These are phyloP conservation scores for Gila robusta DNA, from an alignment of 2,797 vertebrate species.

Conservation along the genomic window DNA sequence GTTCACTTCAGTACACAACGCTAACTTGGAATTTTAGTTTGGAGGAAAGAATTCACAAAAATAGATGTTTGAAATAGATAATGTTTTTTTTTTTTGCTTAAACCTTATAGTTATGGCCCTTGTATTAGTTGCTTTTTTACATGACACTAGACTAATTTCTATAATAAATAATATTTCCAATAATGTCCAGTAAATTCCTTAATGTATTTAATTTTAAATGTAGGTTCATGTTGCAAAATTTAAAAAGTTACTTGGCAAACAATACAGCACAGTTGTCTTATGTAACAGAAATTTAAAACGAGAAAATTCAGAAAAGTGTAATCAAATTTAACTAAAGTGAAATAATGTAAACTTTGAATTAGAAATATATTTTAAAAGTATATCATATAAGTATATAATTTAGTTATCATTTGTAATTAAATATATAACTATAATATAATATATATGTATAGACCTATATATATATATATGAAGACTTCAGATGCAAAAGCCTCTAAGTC, in stretches of 20 bases:
- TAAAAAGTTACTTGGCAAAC: not conserved
- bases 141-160: not conserved
- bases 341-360: not conserved
- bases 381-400: not conserved
- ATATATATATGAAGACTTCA: too few species aligned
- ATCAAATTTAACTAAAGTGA: not conserved
- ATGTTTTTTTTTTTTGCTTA: not conserved
- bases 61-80: not conserved
- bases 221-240: not conserved
- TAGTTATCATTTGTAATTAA: not conserved
- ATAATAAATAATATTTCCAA: not conserved
- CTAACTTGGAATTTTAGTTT: not conserved
- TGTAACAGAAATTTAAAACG: not conserved
- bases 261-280: not conserved
- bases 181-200: not conserved
- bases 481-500: too few species aligned
- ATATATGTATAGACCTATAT: too few species aligned
- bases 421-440: too few species aligned
- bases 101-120: not conserved
- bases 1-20: not conserved
- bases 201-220: not conserved
- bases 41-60: not conserved
- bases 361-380: not conserved
- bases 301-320: not conserved
- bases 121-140: not conserved